A percentile compares a stretch with the other conserved stretches of the same genome.
Evolutionary conservation across 2,888 invertebrate genomes (phyloP).

Genomic region (Serripes groenlandicus): DNA sequence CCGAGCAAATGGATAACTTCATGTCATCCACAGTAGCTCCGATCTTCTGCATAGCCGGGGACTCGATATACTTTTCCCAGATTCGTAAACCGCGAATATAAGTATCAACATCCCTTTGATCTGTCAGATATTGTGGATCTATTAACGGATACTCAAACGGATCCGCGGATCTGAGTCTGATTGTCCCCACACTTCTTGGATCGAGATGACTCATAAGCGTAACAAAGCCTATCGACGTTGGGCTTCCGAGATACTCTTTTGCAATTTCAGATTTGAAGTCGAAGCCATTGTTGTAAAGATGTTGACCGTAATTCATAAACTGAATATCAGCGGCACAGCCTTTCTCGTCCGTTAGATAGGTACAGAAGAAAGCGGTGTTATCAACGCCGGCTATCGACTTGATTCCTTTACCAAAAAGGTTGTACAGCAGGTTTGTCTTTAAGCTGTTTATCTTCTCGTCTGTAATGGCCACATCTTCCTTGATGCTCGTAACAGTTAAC

Average conservation of each 20-base stretch:
- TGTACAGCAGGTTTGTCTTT: constrained; percentile 34
- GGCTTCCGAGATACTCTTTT: background rate
- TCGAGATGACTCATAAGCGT: constrained; percentile 16
- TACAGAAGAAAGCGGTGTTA: constrained; percentile 48
- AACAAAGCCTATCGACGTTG: background rate
- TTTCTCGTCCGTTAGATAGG: constrained; percentile 39
- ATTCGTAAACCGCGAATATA: constrained; percentile 13
- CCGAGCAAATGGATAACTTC: constrained; percentile 18
- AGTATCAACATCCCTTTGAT: constrained; percentile 17
- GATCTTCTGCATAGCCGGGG: constrained; percentile 44
- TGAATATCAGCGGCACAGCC: constrained; percentile 59
- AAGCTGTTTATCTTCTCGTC: constrained; percentile 34
- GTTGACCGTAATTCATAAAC: constrained; percentile 38
- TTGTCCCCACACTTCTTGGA: constrained; percentile 21
- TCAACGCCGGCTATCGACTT: constrained; percentile 48
- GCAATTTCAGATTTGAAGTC: constrained; percentile 11
- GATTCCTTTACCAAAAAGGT: constrained; percentile 48
- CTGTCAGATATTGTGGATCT: constrained; percentile 12
- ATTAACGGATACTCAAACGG: constrained; percentile 17
- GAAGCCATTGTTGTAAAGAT: constrained; percentile 29
- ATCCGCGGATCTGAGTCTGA: background rate
- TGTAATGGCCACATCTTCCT: constrained; percentile 40
- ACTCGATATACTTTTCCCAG: constrained; percentile 35
- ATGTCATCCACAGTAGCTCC: constrained; percentile 28
- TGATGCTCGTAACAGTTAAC: constrained; percentile 27